Conservation (phyloP, 2,113 vertebrate species). For the Passer domesticus region DNA sequence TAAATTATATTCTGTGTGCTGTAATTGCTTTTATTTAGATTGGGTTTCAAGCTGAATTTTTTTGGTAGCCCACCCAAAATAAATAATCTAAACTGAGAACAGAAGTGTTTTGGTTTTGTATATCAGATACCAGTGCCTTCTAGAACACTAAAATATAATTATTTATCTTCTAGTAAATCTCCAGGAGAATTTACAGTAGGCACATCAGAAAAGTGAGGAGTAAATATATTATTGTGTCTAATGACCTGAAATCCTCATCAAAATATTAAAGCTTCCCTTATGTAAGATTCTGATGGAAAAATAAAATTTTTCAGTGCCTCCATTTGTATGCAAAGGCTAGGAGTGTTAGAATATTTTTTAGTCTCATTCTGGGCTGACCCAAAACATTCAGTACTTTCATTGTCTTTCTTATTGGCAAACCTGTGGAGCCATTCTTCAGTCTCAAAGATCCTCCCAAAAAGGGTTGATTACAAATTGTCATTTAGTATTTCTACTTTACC, state of each 20-base stretch:
- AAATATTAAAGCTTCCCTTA: background rate
- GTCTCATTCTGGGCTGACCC: background rate
- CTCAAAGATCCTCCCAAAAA: background rate
- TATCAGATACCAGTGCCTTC: background rate
- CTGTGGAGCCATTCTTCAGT: background rate
- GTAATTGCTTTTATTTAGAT: background rate
- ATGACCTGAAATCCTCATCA: background rate
- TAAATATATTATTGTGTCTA: background rate
- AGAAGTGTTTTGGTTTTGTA: background rate
- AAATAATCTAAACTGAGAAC: background rate
- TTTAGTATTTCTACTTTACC: background rate
- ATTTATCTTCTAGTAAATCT: background rate
- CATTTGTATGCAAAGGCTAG: background rate
- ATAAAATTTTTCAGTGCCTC: background rate
- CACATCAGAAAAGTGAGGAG: slow-evolving; percentile 18
- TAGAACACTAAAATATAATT: background rate
- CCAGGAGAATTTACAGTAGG: background rate
- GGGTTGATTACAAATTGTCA: background rate
- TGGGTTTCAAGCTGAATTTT: background rate
- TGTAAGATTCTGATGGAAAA: background rate
- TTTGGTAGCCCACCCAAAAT: background rate
- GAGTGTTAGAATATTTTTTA: background rate
- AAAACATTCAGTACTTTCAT: background rate
- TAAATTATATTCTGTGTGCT: background rate
- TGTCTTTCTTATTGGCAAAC: background rate